A percentile compares a stretch with the other conserved stretches of the same genome.
These are phyloP conservation scores for Rhogogaster chlorosoma DNA, from an alignment of 2,888 invertebrate genomes.

Conservation along the genomic window DNA sequence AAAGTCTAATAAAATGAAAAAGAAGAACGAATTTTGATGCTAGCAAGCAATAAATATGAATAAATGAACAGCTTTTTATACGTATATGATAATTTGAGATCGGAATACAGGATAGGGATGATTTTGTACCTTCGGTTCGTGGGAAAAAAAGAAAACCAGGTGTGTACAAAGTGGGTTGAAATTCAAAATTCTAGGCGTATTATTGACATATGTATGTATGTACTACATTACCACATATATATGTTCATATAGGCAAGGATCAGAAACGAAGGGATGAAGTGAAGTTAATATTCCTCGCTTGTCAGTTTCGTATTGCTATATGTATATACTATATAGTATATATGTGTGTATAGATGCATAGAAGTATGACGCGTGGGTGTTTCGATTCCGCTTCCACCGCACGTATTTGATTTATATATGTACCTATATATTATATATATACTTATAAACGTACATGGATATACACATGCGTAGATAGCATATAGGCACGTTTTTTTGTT, in stretches of 20 bases:
- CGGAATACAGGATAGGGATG: neutral
- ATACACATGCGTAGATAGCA: neutral
- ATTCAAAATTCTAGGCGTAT: neutral
- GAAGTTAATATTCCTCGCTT: constrained; percentile 2
- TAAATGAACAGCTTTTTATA: neutral
- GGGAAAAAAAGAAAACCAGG: neutral
- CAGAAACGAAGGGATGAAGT: constrained; percentile 2
- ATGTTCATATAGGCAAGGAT: neutral
- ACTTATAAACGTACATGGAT: neutral
- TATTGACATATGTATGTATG: neutral
- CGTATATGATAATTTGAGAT: neutral
- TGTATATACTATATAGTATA: neutral
- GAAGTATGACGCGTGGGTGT: neutral
- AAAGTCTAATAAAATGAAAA: neutral
- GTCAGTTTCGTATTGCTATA: neutral
- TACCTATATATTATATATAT: neutral
- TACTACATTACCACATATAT: neutral
- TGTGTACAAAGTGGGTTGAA: neutral
- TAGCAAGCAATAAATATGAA: neutral
- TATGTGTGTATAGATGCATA: too few species aligned
- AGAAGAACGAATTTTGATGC: neutral
- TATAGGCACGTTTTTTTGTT: neutral
- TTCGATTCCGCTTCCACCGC: neutral
- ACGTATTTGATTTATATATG: neutral
- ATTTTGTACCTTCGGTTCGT: neutral